phyloP scores from a whole-genome alignment of 2,797 vertebrate genomes.

The Heliangelus exortis region DNA sequence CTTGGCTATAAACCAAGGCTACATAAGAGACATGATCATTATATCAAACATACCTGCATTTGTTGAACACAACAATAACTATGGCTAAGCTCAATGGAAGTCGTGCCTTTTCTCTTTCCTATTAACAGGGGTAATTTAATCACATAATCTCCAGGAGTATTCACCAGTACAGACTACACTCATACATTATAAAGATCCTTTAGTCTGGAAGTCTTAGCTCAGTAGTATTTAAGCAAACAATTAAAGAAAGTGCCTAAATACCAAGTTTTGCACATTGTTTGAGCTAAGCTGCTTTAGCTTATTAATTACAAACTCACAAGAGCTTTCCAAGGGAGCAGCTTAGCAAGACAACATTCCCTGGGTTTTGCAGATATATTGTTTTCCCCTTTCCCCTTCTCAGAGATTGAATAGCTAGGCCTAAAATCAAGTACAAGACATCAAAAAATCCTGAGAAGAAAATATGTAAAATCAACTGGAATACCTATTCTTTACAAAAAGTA shows the following conservation, averaged over 20 bases:
- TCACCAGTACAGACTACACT: rapidly evolving
- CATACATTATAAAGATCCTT: background rate
- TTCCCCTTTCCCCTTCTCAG: background rate
- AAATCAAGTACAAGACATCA: background rate
- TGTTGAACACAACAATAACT: rapidly evolving
- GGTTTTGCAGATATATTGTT: background rate
- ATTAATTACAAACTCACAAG: conserved; percentile 25
- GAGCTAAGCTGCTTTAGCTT: conserved; percentile 48
- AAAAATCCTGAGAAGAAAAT: background rate
- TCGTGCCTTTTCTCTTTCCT: background rate
- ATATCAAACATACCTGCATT: background rate
- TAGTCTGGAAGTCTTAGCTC: background rate
- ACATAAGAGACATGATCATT: background rate
- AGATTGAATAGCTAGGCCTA: background rate
- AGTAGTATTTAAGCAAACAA: background rate
- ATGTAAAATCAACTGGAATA: background rate
- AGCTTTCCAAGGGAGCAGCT: conserved; percentile 18
- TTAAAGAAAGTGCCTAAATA: background rate
- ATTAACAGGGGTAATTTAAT: background rate
- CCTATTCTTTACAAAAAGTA: background rate
- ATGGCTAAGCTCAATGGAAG: rapidly evolving
- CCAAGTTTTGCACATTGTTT: background rate
- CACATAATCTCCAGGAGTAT: background rate
- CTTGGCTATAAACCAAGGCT: background rate
- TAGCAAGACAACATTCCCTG: conserved; percentile 25